A percentile compares a stretch with the other conserved stretches of the same genome.
Evolutionary conservation across 2,797 vertebrate genomes (phyloP).

Genomic region (Oreortyx pictus): DNA sequence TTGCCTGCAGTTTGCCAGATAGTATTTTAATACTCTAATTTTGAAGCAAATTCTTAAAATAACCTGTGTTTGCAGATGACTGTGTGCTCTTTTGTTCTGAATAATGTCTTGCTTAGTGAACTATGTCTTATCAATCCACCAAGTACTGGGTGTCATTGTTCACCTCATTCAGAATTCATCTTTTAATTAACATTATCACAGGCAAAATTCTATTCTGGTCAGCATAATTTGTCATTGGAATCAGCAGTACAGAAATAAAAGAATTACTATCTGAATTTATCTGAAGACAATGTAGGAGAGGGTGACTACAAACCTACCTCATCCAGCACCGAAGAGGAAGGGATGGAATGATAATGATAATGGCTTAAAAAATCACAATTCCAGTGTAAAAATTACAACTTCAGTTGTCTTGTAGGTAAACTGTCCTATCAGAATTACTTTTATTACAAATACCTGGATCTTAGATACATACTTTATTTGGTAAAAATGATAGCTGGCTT

Average conservation of each 20-base stretch:
- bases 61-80: conserved; percentile 64
- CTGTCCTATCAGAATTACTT: conserved; percentile 41
- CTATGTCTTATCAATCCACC: conserved; percentile 59
- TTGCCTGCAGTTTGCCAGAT: conserved; percentile 46
- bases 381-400: conserved; percentile 18
- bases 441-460: background rate
- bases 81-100: conserved; percentile 54
- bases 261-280: conserved; percentile 65
- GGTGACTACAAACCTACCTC: conserved; percentile 39
- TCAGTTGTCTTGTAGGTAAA: conserved; percentile 31
- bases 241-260: conserved; percentile 65
- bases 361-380: conserved; percentile 39
- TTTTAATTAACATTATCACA: conserved; percentile 73
- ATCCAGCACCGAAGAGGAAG: conserved; percentile 15
- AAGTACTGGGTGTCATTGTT: conserved; percentile 63
- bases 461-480: background rate
- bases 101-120: conserved; percentile 66
- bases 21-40: conserved; percentile 63
- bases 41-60: conserved; percentile 58
- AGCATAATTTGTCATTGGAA: conserved; percentile 63
- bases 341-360: conserved; percentile 27
- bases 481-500: conserved; percentile 20
- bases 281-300: background rate
- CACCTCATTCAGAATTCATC: conserved; percentile 74
- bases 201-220: conserved; percentile 70